Conservation (phyloP, 2,888 invertebrate genomes). For the Hyposoter didymator region DNA sequence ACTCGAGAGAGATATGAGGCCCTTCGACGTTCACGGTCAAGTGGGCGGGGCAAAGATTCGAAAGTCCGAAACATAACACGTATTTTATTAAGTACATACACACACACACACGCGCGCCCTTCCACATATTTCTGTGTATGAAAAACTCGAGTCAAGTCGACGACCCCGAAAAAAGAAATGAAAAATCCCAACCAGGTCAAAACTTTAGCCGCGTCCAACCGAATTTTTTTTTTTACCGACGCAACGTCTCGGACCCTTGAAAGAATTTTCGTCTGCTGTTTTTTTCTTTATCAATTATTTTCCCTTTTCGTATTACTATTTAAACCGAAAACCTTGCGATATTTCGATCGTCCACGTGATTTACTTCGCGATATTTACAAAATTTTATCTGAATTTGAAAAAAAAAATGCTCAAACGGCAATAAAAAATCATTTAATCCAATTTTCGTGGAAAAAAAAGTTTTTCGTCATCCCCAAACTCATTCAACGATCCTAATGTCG, state of each 20-base stretch:
- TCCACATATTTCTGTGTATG: background rate
- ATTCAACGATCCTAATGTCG: background rate
- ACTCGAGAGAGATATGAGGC: slow-evolving; percentile 21
- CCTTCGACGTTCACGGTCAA: slow-evolving; percentile 65
- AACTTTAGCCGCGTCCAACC: slow-evolving; percentile 32
- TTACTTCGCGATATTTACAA: too few species aligned
- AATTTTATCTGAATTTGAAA: background rate
- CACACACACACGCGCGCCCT: background rate
- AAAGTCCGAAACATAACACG: slow-evolving; percentile 61
- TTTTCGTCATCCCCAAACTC: background rate
- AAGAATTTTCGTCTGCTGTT: background rate
- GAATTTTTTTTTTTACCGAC: slow-evolving; percentile 27
- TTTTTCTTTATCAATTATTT: background rate
- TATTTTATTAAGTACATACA: slow-evolving; percentile 16
- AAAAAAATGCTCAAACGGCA: background rate
- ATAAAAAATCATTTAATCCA: background rate
- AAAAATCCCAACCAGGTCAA: slow-evolving; percentile 45
- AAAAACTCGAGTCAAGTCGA: slow-evolving; percentile 51
- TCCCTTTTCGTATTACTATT: background rate
- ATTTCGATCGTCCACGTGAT: too few species aligned
- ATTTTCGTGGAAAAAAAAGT: background rate
- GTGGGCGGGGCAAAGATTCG: slow-evolving; percentile 66
- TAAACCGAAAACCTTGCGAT: too few species aligned
- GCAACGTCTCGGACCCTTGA: background rate
- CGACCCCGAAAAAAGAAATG: slow-evolving; percentile 51